phyloP scores from a whole-genome alignment of 2,797 vertebrate species.

The Carduelis carduelis region DNA sequence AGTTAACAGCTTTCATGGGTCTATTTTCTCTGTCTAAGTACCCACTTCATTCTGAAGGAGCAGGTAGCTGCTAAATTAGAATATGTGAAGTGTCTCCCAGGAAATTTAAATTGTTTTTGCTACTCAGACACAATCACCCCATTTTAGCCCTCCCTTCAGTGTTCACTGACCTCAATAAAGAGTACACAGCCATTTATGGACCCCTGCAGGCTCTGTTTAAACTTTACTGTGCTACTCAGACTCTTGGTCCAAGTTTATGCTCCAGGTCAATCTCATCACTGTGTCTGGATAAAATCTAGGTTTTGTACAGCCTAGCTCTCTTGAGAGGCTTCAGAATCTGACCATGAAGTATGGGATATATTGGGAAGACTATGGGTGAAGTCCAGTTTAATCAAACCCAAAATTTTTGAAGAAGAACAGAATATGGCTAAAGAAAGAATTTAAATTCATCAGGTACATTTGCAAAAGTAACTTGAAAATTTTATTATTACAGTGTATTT shows the following conservation, averaged over 20 bases:
- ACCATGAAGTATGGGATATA: not conserved
- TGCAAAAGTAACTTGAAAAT: not conserved
- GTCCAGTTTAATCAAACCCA: not conserved
- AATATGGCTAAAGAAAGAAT: not conserved
- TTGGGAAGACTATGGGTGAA: not conserved
- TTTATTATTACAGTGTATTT: not conserved
- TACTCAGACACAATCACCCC: slow-evolving; percentile 2
- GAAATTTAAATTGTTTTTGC: slow-evolving; percentile 32
- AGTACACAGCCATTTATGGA: not conserved
- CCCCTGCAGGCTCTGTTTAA: not conserved
- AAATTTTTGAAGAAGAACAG: not conserved
- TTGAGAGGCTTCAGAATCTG: not conserved
- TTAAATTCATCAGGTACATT: not conserved
- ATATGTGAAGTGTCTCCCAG: slow-evolving; percentile 22
- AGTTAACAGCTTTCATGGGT: slow-evolving; percentile 26
- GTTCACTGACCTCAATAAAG: slow-evolving; percentile 22
- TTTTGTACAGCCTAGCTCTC: not conserved
- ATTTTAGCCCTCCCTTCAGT: not conserved
- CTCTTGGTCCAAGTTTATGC: not conserved
- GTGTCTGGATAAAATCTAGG: not conserved
- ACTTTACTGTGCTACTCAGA: not conserved
- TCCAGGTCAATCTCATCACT: not conserved
- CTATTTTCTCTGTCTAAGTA: slow-evolving; percentile 40
- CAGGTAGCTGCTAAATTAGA: slow-evolving; percentile 19
- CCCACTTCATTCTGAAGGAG: not conserved